Evolutionary conservation across 2,113 vertebrate genomes (phyloP).

Genomic region (Malurus melanocephalus): DNA sequence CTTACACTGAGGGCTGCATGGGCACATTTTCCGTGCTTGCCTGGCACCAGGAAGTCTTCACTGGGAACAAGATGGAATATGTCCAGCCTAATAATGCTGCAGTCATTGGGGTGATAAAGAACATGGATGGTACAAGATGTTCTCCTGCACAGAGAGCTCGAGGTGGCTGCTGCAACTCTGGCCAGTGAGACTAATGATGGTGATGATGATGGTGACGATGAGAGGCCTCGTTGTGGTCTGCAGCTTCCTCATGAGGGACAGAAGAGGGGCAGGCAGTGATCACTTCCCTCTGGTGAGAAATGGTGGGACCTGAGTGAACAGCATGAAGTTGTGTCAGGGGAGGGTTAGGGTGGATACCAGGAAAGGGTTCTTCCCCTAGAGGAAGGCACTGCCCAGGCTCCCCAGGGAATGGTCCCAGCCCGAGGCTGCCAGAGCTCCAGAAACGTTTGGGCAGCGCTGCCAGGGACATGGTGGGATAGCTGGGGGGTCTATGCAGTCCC

Average conservation of each 20-base stretch:
- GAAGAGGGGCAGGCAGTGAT: neutral
- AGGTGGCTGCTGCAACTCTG: neutral
- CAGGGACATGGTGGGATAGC: neutral
- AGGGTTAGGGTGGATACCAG: accelerated
- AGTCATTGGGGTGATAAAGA: neutral
- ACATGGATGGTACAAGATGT: neutral
- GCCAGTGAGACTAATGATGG: accelerated
- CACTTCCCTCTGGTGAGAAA: neutral
- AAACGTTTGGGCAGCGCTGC: accelerated
- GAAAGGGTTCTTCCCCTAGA: neutral
- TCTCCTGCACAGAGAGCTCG: accelerated
- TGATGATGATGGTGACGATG: neutral
- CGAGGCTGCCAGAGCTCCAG: neutral
- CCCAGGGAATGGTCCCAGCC: neutral
- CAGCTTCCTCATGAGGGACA: neutral
- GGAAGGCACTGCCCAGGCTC: neutral
- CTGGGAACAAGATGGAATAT: neutral
- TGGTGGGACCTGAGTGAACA: neutral
- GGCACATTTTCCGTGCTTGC: neutral
- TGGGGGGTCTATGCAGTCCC: neutral
- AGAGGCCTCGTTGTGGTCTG: neutral
- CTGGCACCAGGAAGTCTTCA: neutral
- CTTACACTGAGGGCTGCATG: accelerated
- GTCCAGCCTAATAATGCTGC: neutral
- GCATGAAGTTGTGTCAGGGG: neutral